These are phyloP conservation scores for Heliconius charithonia DNA, from an alignment of 2,888 invertebrate species.

Conservation along the genomic window DNA sequence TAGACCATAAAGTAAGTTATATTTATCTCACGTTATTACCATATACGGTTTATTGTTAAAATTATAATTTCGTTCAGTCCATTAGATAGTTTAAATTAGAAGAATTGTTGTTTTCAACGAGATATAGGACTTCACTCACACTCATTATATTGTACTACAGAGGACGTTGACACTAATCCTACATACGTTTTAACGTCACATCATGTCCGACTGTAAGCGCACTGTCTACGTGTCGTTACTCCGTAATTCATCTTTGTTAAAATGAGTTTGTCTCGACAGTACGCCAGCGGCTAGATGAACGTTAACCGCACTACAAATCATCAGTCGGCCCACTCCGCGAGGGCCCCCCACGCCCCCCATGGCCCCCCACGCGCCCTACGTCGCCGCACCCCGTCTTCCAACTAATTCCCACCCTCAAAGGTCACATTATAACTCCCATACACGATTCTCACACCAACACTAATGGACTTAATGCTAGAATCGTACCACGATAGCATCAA, in stretches of 20 bases:
- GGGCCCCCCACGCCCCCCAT: conserved; percentile 53
- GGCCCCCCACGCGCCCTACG: conserved; percentile 50
- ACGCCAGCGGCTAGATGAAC: conserved; percentile 63
- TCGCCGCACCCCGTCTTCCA: conserved; percentile 57
- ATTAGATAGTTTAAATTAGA: too few species aligned
- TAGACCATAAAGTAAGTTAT: conserved; percentile 53
- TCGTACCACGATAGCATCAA: conserved; percentile 35
- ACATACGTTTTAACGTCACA: neutral
- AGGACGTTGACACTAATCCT: conserved; percentile 17
- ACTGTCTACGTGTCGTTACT: conserved; percentile 54
- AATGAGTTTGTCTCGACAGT: conserved; percentile 65
- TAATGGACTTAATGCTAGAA: conserved; percentile 57
- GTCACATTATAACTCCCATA: conserved; percentile 44
- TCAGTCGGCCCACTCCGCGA: conserved; percentile 69
- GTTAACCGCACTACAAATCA: conserved; percentile 76
- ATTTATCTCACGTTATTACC: neutral
- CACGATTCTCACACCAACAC: conserved; percentile 65
- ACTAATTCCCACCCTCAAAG: conserved; percentile 65
- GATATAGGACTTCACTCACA: neutral
- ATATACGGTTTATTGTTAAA: conserved; percentile 10
- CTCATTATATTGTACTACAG: neutral
- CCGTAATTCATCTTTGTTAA: conserved; percentile 63
- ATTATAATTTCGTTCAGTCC: conserved; percentile 28
- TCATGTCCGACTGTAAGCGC: conserved; percentile 44
- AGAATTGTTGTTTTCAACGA: neutral